phyloP scores from a whole-genome alignment of 1,140 invertebrate species.

The Agrypnia vestita region DNA sequence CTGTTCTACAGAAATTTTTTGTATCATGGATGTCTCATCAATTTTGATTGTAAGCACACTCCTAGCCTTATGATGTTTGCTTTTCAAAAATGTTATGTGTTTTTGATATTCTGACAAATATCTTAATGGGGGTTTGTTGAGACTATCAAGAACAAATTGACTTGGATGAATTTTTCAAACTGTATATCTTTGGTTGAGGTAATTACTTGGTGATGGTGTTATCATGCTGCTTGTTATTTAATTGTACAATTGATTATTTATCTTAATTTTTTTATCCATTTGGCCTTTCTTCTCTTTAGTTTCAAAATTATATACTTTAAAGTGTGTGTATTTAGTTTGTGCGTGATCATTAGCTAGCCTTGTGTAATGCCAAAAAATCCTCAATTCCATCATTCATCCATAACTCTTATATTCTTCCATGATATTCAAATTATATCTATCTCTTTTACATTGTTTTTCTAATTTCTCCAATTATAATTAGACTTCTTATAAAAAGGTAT shows the following conservation, averaged over 20 bases:
- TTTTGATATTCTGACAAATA: not conserved
- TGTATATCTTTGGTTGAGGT: not conserved
- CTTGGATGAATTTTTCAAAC: not conserved
- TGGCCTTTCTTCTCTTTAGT: constrained; percentile 32
- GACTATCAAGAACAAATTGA: not conserved
- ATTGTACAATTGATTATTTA: constrained; percentile 23
- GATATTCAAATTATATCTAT: not conserved
- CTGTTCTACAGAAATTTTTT: no score
- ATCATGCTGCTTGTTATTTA: constrained; percentile 27
- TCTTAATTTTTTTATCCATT: constrained; percentile 38
- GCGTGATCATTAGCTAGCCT: constrained; percentile 35
- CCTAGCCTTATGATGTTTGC: not conserved
- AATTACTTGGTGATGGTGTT: constrained; percentile 21
- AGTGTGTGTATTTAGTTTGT: constrained; percentile 32
- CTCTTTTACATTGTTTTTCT: not conserved
- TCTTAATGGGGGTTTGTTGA: not conserved
- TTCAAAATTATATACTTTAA: constrained; percentile 29
- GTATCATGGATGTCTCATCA: no score
- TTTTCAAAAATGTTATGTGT: constrained; percentile 13
- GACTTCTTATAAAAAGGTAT: no score
- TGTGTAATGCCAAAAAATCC: constrained; percentile 30
- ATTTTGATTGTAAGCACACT: not conserved
- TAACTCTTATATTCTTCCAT: constrained; percentile 3
- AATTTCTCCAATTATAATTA: no score
- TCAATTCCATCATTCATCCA: constrained; percentile 26